Conservation (phyloP, 2,113 vertebrate species). For the Semnornis frantzii region DNA sequence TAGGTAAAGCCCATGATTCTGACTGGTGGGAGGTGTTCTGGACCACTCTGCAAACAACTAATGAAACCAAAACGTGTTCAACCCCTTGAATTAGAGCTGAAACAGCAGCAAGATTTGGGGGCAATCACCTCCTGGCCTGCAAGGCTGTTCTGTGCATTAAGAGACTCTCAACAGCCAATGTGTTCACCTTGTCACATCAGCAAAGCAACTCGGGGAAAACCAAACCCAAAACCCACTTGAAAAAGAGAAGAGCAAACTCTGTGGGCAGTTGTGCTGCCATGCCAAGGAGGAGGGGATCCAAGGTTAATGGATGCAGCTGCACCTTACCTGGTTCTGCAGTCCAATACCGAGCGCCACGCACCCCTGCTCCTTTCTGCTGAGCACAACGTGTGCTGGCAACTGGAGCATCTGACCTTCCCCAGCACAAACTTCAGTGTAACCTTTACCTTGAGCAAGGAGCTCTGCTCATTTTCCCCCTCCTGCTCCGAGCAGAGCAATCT, state of each 20-base stretch:
- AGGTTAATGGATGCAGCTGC: neutral
- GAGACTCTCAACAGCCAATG: neutral
- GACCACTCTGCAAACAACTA: neutral
- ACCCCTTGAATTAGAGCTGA: neutral
- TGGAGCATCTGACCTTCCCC: slow-evolving; percentile 64
- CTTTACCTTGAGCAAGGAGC: slow-evolving; percentile 82
- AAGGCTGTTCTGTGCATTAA: neutral
- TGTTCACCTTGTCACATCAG: neutral
- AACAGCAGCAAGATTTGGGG: neutral
- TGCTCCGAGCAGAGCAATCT: slow-evolving; percentile 89
- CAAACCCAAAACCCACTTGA: neutral
- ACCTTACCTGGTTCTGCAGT: slow-evolving; percentile 76
- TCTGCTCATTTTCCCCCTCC: slow-evolving; percentile 77
- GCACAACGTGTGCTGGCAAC: slow-evolving; percentile 46
- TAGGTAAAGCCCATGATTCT: neutral
- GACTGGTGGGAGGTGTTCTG: neutral
- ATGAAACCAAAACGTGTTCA: neutral
- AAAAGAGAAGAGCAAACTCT: slow-evolving; percentile 6
- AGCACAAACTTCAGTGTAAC: slow-evolving; percentile 78
- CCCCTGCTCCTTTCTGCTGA: slow-evolving; percentile 51
- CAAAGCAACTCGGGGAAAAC: neutral
- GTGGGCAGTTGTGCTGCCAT: slow-evolving; percentile 22
- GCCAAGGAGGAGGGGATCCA: neutral
- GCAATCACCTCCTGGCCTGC: neutral
- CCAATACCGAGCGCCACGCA: slow-evolving; percentile 13